A percentile compares a stretch with the other conserved stretches of the same genome.
phyloP scores from a whole-genome alignment of 64 coral and sea anemone genomes.

The Porites lutea region DNA sequence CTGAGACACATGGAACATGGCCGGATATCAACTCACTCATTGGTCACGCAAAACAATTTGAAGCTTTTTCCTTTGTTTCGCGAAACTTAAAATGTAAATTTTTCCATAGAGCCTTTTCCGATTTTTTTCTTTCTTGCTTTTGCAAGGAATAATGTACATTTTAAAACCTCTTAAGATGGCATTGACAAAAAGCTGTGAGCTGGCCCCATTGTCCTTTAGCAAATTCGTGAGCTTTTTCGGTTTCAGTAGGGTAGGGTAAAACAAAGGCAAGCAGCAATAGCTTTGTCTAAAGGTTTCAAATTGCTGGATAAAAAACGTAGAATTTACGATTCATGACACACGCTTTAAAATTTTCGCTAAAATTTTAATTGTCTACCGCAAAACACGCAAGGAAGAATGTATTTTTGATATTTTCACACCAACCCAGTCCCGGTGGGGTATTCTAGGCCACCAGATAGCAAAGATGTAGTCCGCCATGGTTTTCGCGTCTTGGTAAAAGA shows the following conservation, averaged over 20 bases:
- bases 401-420: not conserved
- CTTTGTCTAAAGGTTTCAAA: not conserved
- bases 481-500: not conserved
- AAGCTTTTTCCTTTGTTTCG: conserved; percentile 15
- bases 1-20: conserved; percentile 53
- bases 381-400: no score
- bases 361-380: no score
- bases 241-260: no score
- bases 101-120: not conserved
- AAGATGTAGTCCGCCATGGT: not conserved
- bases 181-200: no score
- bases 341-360: no score
- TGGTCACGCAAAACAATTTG: conserved; percentile 53
- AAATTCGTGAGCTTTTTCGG: no score
- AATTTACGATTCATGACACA: no score
- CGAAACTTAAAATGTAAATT: conserved; percentile 6
- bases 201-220: no score
- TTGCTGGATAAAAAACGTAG: not conserved
- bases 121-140: not conserved
- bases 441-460: no score
- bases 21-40: not conserved
- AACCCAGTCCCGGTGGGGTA: not conserved
- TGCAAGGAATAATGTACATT: not conserved
- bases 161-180: no score
- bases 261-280: no score